These are phyloP conservation scores for Oryctolagus cuniculus DNA, from an alignment of 2,113 vertebrate genomes.

Conservation along the genomic window DNA sequence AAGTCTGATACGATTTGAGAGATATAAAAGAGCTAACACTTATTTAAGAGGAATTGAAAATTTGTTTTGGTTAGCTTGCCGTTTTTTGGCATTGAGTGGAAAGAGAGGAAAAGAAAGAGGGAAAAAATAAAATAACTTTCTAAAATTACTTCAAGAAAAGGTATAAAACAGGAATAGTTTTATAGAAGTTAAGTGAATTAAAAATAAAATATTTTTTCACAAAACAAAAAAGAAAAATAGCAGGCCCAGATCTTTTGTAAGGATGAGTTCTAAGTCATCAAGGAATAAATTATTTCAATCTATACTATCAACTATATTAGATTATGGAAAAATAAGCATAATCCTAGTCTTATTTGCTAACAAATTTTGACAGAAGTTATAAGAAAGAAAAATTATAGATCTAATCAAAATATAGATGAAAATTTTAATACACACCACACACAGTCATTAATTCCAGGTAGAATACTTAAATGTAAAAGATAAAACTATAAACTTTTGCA, in stretches of 20 bases:
- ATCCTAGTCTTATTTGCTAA: not conserved
- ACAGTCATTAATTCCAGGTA: not conserved
- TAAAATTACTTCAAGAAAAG: conserved; percentile 11
- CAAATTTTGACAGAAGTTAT: not conserved
- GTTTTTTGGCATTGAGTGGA: not conserved
- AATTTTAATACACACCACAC: not conserved
- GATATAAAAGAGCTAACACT: not conserved
- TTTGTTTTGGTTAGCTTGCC: not conserved
- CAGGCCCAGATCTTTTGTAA: not conserved
- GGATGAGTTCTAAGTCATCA: not conserved
- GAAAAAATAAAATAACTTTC: not conserved
- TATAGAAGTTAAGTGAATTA: not conserved
- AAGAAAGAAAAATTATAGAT: not conserved
- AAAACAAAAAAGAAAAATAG: not conserved
- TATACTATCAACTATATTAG: not conserved
- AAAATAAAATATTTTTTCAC: conserved; percentile 28
- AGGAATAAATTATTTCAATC: not conserved
- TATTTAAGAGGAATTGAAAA: conserved; percentile 38
- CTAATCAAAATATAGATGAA: not conserved
- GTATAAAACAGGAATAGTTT: not conserved
- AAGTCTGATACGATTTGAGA: conserved; percentile 14
- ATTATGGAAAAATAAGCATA: not conserved
- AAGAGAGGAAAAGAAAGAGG: not conserved
- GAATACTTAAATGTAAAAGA: not conserved
- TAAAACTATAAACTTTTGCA: not conserved